These are phyloP conservation scores for Philaenus spumarius DNA, from an alignment of 1,140 invertebrate species.

Conservation along the genomic window DNA sequence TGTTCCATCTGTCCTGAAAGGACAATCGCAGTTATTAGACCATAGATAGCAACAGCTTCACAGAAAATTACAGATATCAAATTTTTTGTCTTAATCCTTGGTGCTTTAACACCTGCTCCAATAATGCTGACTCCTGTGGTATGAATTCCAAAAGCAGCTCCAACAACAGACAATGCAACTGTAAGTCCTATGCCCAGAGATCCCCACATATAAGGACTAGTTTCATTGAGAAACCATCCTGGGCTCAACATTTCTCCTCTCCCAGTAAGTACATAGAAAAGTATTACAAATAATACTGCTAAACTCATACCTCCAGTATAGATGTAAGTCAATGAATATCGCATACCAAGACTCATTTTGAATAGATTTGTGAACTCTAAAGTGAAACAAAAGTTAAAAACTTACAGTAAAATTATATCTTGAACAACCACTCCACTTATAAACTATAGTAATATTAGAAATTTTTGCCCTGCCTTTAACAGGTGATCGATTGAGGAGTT, in stretches of 20 bases:
- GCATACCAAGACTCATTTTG: constrained; percentile 40
- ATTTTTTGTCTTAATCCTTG: constrained; percentile 98
- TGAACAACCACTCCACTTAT: too few species aligned
- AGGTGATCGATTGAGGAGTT: too few species aligned
- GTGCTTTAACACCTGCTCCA: constrained; percentile 96
- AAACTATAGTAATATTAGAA: too few species aligned
- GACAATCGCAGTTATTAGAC: constrained; percentile 94
- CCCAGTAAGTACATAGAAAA: constrained; percentile 73
- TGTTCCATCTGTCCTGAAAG: constrained; percentile 72
- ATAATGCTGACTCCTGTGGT: constrained; percentile 93
- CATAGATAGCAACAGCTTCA: constrained; percentile 97
- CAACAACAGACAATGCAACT: constrained; percentile 92
- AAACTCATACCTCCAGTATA: constrained; percentile 50
- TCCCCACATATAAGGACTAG: constrained; percentile 92
- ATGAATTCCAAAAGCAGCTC: constrained; percentile 94
- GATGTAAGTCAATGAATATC: constrained; percentile 56
- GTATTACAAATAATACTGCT: constrained; percentile 49
- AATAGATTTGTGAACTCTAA: background rate
- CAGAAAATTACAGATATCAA: constrained; percentile 98
- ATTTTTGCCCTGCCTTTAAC: too few species aligned
- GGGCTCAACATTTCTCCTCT: constrained; percentile 83
- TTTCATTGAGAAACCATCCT: constrained; percentile 78
- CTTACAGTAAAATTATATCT: too few species aligned
- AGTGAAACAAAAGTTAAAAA: background rate
- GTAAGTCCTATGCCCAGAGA: constrained; percentile 84